Percentiles rank a stretch among this genome's conserved stretches.
phyloP scores from a whole-genome alignment of 2,797 vertebrate species.

The Centroberyx gerrardi region DNA sequence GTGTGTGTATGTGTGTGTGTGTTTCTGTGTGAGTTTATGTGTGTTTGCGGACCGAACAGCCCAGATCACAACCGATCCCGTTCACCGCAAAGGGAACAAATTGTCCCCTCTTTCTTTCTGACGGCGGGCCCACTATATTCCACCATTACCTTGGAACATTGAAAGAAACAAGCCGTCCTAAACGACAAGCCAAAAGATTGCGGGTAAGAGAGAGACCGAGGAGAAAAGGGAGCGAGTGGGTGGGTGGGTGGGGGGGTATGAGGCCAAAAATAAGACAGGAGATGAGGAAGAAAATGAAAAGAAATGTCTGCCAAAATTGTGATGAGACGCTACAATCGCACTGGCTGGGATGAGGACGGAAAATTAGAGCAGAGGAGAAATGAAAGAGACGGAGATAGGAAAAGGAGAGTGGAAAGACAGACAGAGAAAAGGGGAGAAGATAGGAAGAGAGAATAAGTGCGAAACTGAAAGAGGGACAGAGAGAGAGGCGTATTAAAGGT shows the following conservation, averaged over 20 bases:
- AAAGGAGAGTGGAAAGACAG: constrained; percentile 47
- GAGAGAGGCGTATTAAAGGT: constrained; percentile 12
- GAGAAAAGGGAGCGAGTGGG: constrained; percentile 27
- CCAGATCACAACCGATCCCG: constrained; percentile 70
- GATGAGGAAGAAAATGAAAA: constrained; percentile 82
- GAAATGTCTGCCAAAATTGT: constrained; percentile 77
- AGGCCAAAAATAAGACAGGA: constrained; percentile 78
- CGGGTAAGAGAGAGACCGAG: constrained; percentile 58
- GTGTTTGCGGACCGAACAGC: constrained; percentile 71
- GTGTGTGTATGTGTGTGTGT: constrained; percentile 38
- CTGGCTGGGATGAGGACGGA: constrained; percentile 58
- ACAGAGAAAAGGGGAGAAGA: constrained; percentile 54
- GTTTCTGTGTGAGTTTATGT: constrained; percentile 10
- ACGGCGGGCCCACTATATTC: constrained; percentile 70
- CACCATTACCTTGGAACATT: constrained; percentile 85
- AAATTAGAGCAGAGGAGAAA: constrained; percentile 72
- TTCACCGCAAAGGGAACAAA: constrained; percentile 83
- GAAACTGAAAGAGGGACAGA: constrained; percentile 1
- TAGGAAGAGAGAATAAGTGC: constrained; percentile 27
- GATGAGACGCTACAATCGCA: constrained; percentile 80
- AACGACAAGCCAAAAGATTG: constrained; percentile 81
- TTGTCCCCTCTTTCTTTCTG: constrained; percentile 77
- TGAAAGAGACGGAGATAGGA: constrained; percentile 66
- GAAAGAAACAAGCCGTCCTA: constrained; percentile 80
- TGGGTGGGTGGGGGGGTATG: constrained; percentile 24